A percentile compares a stretch with the other conserved stretches of the same genome.
Conservation (phyloP, 30 jellyfish, hydroid and myxozoan genomes). For the Hydra vulgaris region DNA sequence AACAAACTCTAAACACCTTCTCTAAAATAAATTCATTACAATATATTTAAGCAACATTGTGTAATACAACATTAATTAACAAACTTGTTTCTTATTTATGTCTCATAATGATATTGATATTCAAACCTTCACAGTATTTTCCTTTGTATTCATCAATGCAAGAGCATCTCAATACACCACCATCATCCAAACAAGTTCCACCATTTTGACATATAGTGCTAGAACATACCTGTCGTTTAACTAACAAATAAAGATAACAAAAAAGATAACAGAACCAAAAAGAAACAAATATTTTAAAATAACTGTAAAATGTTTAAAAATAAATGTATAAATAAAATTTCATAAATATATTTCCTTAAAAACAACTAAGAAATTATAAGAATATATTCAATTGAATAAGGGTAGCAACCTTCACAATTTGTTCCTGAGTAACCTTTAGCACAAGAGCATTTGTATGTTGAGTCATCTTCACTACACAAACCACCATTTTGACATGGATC, state of each 20-base stretch:
- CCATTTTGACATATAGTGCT: slow-evolving; percentile 72
- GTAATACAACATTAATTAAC: too few species aligned
- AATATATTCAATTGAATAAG: too few species aligned
- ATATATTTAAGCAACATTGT: too few species aligned
- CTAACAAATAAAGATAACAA: slow-evolving; percentile 28
- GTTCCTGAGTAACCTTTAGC: slow-evolving; percentile 69
- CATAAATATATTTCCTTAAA: too few species aligned
- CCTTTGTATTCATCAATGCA: slow-evolving; percentile 82
- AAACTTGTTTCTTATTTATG: too few species aligned
- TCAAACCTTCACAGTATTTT: slow-evolving; percentile 67
- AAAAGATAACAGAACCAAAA: too few species aligned
- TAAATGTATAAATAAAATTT: too few species aligned
- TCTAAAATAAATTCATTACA: slow-evolving; percentile 30
- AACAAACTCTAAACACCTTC: slow-evolving; percentile 65
- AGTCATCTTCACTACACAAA: slow-evolving; percentile 72
- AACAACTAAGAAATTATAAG: too few species aligned
- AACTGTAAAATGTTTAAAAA: too few species aligned
- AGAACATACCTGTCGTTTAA: slow-evolving; percentile 47
- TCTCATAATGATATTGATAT: neutral
- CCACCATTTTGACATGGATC: slow-evolving; percentile 91
- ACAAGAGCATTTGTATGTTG: slow-evolving; percentile 71
- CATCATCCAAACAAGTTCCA: slow-evolving; percentile 83
- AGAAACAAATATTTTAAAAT: too few species aligned
- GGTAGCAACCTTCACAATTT: slow-evolving; percentile 86
- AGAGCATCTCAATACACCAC: slow-evolving; percentile 45